Evolutionary conservation across 2,797 vertebrate genomes (phyloP), one percentile per base, ranked within the genome.

Genomic region (Linurgus olivaceus): DNA sequence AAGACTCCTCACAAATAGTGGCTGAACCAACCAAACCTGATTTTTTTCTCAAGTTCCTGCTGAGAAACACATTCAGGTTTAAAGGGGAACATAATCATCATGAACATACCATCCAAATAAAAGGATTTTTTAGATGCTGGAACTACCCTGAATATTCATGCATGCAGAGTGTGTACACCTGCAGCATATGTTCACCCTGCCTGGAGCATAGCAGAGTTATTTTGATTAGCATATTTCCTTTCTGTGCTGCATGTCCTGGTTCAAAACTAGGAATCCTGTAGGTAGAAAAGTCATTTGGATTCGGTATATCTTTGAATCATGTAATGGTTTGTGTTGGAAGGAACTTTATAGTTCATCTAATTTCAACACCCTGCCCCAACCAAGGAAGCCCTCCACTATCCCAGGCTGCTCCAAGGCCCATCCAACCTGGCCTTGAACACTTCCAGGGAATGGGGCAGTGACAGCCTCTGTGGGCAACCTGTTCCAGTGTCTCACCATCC

Each of bases 11-110:
- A 29, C n/a, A 67, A 85, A 50, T 5, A 59, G 8, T 11, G 16
- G 3, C 17, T 72, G 35, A 90, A 91, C 3, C 7, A 9, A 1
- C 0, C 4, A 13, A 6, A 4, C 15, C 35, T 51, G 33, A 7
- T 20, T 40, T 38, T 55, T 87, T 65, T 75, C 38, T 72, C 29
- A 33, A 58, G 8, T 5, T 76, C 15, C 31, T 58, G 4, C n/a
- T 68, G 51, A 28, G 28, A 68, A 68, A 13, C 6, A 24, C 7
- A 3, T n/a, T 84, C 31, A 70, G 17, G 16, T 20, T 59, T 61
- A 42, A 2, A 6, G 11, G 9, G 11, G 38, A 38, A 38, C 38
- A 14, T 38, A 38, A 17, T 62, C 23, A 26, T 17, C 52, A n/a
- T 29, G 24, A 59, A 28, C 16, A 29, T 25, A 6, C 10, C 25